phyloP scores from a whole-genome alignment of 2,113 vertebrate species.

The Leptocoma aspasia region DNA sequence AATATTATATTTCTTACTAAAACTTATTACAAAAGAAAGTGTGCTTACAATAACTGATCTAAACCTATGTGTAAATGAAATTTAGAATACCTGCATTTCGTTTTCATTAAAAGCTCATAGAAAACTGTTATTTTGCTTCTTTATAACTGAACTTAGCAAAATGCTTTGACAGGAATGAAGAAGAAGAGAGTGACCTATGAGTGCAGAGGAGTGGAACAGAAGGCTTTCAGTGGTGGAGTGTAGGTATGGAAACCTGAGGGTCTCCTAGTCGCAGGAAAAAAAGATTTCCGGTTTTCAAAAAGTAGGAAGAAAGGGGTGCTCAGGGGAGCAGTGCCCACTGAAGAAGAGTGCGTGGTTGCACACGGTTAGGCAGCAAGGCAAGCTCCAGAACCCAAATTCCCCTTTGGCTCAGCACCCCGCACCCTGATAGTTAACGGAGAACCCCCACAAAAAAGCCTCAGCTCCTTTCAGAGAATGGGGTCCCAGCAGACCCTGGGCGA shows the following conservation, averaged over 20 bases:
- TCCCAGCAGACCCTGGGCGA: background rate
- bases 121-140: background rate
- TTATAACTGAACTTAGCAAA: background rate
- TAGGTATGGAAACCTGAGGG: background rate
- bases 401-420: background rate
- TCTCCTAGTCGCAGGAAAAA: background rate
- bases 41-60: background rate
- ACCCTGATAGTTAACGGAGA: background rate
- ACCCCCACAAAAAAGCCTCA: background rate
- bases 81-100: background rate
- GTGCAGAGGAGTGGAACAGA: background rate
- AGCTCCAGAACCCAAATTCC: background rate
- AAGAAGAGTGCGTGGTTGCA: fast-evolving
- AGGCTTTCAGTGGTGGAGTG: background rate
- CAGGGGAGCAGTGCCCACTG: background rate
- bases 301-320: background rate
- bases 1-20: background rate
- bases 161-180: background rate
- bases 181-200: too few relatives aligned
- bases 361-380: background rate
- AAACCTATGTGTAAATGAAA: background rate
- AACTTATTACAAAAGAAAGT: background rate
- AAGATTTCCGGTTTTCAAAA: background rate
- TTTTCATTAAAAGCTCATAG: background rate
- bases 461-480: background rate